Evolutionary conservation across 2,797 vertebrate genomes (phyloP).

Genomic region (Semotilus atromaculatus): DNA sequence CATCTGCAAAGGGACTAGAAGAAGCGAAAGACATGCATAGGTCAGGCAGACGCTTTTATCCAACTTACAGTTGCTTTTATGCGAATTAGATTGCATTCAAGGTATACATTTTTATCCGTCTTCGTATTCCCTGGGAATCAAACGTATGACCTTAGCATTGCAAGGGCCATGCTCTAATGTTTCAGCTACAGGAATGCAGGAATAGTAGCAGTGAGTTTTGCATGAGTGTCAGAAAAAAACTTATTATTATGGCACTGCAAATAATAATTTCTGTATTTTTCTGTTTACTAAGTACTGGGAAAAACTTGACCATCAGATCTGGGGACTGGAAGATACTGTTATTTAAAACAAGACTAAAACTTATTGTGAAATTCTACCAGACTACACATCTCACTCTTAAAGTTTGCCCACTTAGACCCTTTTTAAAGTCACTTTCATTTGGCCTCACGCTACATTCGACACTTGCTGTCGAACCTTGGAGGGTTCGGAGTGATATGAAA

Average conservation of each 20-base stretch:
- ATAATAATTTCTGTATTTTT: too few relatives aligned
- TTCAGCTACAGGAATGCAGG: background rate
- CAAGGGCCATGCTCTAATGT: background rate
- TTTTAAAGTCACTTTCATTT: slow-evolving; percentile 4
- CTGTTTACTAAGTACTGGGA: background rate
- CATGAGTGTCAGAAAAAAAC: background rate
- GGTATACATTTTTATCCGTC: background rate
- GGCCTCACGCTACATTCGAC: background rate
- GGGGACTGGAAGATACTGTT: background rate
- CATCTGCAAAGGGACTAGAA: background rate
- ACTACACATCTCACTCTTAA: slow-evolving; percentile 2
- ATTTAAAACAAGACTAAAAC: background rate
- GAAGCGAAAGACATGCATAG: background rate
- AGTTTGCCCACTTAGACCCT: background rate
- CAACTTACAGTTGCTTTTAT: background rate
- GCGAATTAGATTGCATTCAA: background rate
- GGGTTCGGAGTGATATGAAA: background rate
- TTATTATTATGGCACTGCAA: background rate
- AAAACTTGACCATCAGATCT: background rate
- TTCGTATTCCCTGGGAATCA: background rate
- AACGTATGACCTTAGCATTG: background rate
- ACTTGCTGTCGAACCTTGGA: background rate
- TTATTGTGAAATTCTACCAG: background rate
- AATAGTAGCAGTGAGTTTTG: background rate
- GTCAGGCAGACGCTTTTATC: background rate